Evolutionary conservation across 2,888 invertebrate species (phyloP).

Genomic region (Cactoblastis cactorum): DNA sequence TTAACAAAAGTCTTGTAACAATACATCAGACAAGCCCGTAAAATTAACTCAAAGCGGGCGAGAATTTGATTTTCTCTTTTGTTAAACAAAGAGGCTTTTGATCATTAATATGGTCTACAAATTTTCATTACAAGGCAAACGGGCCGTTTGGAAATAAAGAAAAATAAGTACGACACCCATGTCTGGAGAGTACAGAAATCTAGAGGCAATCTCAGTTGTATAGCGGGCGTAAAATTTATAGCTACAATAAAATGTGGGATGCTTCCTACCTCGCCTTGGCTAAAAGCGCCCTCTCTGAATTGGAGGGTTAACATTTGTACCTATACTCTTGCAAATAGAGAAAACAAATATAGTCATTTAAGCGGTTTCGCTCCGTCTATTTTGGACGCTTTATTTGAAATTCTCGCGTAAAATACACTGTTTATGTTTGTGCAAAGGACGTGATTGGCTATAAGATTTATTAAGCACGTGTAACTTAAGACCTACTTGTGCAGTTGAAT

Average conservation of each 20-base stretch:
- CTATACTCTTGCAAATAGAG: slow-evolving; percentile 14
- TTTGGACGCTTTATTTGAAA: not conserved
- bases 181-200: slow-evolving; percentile 54
- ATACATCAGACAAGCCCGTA: not conserved
- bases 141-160: slow-evolving; percentile 26
- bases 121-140: slow-evolving; percentile 39
- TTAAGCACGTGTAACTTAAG: no score
- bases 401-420: not conserved
- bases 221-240: slow-evolving; percentile 69
- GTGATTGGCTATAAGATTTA: not conserved
- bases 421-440: not conserved
- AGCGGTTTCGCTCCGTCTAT: not conserved
- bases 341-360: slow-evolving; percentile 18
- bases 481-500: no score
- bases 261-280: slow-evolving; percentile 47
- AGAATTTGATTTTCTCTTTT: slow-evolving; percentile 10
- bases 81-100: slow-evolving; percentile 22
- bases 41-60: not conserved
- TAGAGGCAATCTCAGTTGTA: slow-evolving; percentile 66
- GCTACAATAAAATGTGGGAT: slow-evolving; percentile 73
- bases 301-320: slow-evolving; percentile 33
- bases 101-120: slow-evolving; percentile 48
- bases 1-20: not conserved
- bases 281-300: slow-evolving; percentile 48
- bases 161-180: slow-evolving; percentile 37